phyloP scores from a whole-genome alignment of 1,140 invertebrate species.

The Musca domestica region DNA sequence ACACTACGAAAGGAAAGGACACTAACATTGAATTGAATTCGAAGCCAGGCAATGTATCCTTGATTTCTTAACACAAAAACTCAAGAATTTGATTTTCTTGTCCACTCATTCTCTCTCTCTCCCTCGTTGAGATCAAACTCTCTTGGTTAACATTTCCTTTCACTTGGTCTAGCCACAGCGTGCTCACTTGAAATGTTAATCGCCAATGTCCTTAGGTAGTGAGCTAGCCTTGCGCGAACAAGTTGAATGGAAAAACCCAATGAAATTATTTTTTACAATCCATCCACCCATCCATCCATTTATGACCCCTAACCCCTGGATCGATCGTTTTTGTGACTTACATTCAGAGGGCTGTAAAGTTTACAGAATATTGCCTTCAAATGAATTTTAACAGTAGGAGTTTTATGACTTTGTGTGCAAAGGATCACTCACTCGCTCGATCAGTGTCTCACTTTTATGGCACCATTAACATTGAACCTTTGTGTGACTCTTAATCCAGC shows the following conservation, averaged over 20 bases:
- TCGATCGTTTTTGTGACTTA: not conserved
- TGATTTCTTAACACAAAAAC: not conserved
- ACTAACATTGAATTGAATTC: conserved; percentile 1
- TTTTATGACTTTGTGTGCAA: not conserved
- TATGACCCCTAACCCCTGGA: too few relatives aligned
- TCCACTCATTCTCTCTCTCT: too few relatives aligned
- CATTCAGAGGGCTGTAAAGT: conserved; percentile 10
- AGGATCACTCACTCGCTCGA: too few relatives aligned
- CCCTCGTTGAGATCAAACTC: too few relatives aligned
- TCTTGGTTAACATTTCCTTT: not conserved
- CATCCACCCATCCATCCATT: not conserved
- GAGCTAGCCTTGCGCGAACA: not conserved
- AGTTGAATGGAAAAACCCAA: conserved; percentile 18
- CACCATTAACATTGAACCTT: not conserved
- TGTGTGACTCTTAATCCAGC: conserved; percentile 7
- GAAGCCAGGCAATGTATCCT: not conserved
- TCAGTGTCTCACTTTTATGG: too few relatives aligned
- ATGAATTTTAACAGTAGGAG: not conserved
- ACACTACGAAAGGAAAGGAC: not conserved
- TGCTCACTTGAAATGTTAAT: conserved; percentile 2
- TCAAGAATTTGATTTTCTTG: too few relatives aligned
- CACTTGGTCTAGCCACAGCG: too few relatives aligned
- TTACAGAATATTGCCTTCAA: conserved; percentile 4
- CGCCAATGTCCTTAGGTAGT: not conserved
- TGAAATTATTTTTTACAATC: not conserved